These are phyloP conservation scores for Brachyhypopomus gauderio DNA, from an alignment of 2,113 vertebrate species.

Conservation along the genomic window DNA sequence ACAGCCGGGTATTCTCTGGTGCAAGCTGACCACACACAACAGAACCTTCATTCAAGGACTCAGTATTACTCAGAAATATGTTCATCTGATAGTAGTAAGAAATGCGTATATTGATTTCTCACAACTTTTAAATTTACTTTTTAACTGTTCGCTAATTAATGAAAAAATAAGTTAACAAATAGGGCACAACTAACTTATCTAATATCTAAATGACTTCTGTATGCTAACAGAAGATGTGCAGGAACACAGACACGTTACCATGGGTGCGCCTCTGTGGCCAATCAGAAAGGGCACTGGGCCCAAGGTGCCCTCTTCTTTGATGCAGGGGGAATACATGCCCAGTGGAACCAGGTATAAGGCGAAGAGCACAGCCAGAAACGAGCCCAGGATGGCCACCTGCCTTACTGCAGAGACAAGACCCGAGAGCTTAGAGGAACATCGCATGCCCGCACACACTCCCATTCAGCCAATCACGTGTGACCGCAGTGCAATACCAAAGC, in stretches of 20 bases:
- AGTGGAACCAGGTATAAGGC: conserved; percentile 86
- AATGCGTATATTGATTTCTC: too few relatives aligned
- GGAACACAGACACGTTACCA: conserved; percentile 74
- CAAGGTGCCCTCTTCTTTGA: conserved; percentile 81
- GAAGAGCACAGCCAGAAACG: conserved; percentile 82
- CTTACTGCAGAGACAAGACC: conserved; percentile 70
- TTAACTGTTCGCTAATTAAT: too few relatives aligned
- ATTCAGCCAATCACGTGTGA: too few relatives aligned
- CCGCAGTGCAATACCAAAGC: too few relatives aligned
- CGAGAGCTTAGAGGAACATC: neutral
- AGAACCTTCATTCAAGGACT: neutral
- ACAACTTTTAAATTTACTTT: too few relatives aligned
- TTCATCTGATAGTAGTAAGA: too few relatives aligned
- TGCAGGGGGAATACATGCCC: conserved; percentile 90
- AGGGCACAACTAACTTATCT: neutral
- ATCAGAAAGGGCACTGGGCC: conserved; percentile 83
- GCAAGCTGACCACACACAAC: conserved; percentile 72
- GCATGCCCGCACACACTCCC: neutral
- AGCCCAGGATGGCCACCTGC: conserved; percentile 76
- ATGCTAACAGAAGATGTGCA: too few relatives aligned
- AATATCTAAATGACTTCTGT: too few relatives aligned
- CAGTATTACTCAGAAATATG: neutral
- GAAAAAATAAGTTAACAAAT: too few relatives aligned
- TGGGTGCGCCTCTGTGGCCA: conserved; percentile 90
- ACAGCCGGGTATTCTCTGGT: conserved; percentile 90